Percentiles rank a stretch among this genome's conserved stretches.
Evolutionary conservation across 1,140 invertebrate species (phyloP).

Genomic region (Kradibia gibbosae): DNA sequence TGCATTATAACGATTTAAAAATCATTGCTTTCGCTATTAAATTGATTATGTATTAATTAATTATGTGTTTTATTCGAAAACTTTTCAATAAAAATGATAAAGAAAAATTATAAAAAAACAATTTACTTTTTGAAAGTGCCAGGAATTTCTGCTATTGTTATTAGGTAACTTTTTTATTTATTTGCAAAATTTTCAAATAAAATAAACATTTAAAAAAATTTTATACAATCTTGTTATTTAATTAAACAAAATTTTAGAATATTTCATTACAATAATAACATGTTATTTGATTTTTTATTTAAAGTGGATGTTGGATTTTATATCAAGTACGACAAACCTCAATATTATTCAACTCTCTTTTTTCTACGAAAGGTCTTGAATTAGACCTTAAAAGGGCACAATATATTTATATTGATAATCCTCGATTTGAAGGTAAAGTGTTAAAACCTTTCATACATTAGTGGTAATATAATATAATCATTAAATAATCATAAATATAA

Average conservation of each 20-base stretch:
- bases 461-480: conserved; percentile 18
- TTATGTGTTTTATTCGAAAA: neutral
- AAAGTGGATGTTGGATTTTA: conserved; percentile 65
- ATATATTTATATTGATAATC: conserved; percentile 71
- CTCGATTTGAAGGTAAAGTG: conserved; percentile 63
- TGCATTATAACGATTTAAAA: too few species aligned
- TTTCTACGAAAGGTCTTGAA: conserved; percentile 63
- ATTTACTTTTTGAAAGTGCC: conserved; percentile 63
- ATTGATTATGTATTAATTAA: too few species aligned
- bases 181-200: conserved; percentile 16
- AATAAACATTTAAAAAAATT: conserved; percentile 23
- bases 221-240: conserved; percentile 23
- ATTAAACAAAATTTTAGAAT: neutral
- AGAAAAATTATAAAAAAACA: conserved; percentile 51
- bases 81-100: neutral
- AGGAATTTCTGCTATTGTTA: conserved; percentile 59
- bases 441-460: conserved; percentile 30
- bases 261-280: neutral
- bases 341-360: conserved; percentile 59
- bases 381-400: conserved; percentile 63
- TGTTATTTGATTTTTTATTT: conserved; percentile 42
- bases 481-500: neutral
- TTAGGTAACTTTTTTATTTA: conserved; percentile 59
- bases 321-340: conserved; percentile 66
- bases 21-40: too few species aligned